Base-by-base conservation (phyloP, 2,113 vertebrate species). In the Castor canadensis region DNA sequence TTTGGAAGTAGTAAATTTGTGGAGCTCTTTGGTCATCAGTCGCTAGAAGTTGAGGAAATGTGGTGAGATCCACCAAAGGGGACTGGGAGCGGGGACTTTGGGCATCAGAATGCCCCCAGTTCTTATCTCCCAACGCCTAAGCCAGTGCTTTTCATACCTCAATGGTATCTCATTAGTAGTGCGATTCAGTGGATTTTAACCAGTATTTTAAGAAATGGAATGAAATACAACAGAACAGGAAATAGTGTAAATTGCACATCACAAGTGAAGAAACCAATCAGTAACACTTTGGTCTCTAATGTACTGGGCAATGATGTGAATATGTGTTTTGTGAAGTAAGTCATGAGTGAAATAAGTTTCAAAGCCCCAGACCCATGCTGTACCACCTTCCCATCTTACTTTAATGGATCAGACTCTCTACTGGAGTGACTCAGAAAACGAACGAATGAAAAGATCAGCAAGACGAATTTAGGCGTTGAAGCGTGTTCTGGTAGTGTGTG, bases 371-470 rank as follows among this genome's bases (percentile, higher is more conserved):
- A 9, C n/a, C 8, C 19, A 0, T 4, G 49, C 45, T 5, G 0
- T 6, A 0, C 3, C 0, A 1, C 9, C 19, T 4, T 2, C 38
- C 24, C 38, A 5, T 35, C 2, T 0, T 8, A 2, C 30, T 22
- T 32, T 12, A 5, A 4, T 4, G 30, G 58, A 3, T 22, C 3
- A 0, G 2, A 1, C 2, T 17, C 3, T n/a, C 12, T 3, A 26
- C 6, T 13, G 49, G 8, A 30, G 16, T n/a, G 67, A 35, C 5
- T 38, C 40, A 32, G 47, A 67, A 58, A 58, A 45, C 5, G 69
- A 80, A 40, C 5, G 2, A 26, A 24, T 7, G 19, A 52, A 26
- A 69, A 60, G 6, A 13, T 38, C 26, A 49, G 54, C 17, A 16
- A 17, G 45, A 40, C 16, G 40, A 35, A 43, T 22, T n/a, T 11